These are phyloP conservation scores for Enoplosus armatus DNA, from an alignment of 2,797 vertebrate genomes.

Conservation along the genomic window DNA sequence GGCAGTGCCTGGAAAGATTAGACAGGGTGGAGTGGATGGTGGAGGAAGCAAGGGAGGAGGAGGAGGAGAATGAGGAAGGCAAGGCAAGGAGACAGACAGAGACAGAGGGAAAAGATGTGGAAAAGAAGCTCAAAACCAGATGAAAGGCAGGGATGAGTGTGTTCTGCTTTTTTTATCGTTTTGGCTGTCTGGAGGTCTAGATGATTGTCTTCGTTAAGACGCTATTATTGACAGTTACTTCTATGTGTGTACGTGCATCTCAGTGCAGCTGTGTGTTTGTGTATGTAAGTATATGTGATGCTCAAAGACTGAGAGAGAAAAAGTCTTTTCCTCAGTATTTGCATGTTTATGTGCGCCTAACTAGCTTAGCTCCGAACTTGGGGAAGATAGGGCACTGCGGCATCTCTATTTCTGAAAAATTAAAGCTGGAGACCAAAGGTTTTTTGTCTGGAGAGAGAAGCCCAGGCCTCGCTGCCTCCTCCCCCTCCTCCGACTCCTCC, in stretches of 20 bases:
- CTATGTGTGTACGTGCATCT: conserved; percentile 32
- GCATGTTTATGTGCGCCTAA: conserved; percentile 81
- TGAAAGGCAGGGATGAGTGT: conserved; percentile 72
- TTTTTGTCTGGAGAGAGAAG: conserved; percentile 84
- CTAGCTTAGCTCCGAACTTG: conserved; percentile 79
- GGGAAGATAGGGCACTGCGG: conserved; percentile 80
- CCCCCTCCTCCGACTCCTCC: conserved; percentile 78
- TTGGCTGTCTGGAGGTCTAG: conserved; percentile 61
- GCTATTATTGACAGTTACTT: conserved; percentile 68
- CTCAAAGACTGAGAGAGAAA: conserved; percentile 67
- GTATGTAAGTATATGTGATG: conserved; percentile 53
- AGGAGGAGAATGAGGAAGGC: conserved; percentile 64
- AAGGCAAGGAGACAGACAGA: conserved; percentile 71
- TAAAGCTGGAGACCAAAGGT: conserved; percentile 84
- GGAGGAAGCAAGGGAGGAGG: conserved; percentile 68
- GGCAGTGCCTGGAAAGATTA: conserved; percentile 85
- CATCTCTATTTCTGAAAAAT: conserved; percentile 83
- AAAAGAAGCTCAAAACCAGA: conserved; percentile 70
- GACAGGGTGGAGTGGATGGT: conserved; percentile 81
- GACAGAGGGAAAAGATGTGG: conserved; percentile 69
- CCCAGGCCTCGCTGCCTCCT: conserved; percentile 70
- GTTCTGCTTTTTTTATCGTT: conserved; percentile 70
- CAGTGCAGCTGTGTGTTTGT: conserved; percentile 34
- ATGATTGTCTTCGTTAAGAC: conserved; percentile 76
- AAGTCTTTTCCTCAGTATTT: conserved; percentile 74